Percentiles rank a stretch among this genome's conserved stretches.
These are phyloP conservation scores for Cossypha heuglini DNA, from an alignment of 2,797 vertebrate genomes.

Conservation along the genomic window DNA sequence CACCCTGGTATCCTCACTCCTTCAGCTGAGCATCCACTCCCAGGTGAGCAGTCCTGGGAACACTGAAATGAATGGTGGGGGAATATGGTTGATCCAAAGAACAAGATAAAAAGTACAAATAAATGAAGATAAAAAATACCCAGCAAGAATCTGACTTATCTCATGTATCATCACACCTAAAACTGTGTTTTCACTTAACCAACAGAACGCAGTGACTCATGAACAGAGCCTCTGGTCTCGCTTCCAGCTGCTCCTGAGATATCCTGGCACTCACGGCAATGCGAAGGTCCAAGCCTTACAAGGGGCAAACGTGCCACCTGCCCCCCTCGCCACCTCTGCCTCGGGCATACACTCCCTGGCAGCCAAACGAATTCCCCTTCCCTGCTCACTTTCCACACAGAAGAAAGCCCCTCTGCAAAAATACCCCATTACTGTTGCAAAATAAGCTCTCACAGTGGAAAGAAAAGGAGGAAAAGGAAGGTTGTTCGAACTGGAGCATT, in stretches of 20 bases:
- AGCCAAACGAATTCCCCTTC: not conserved
- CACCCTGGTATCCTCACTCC: not conserved
- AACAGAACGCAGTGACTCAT: not conserved
- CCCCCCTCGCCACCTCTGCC: not conserved
- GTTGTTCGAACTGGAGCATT: not conserved
- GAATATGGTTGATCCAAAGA: accelerated
- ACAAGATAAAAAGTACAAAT: not conserved
- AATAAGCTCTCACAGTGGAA: not conserved
- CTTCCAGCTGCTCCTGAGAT: not conserved
- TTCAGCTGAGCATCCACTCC: not conserved
- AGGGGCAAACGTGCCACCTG: not conserved
- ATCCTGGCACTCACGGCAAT: not conserved
- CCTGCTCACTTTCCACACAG: not conserved
- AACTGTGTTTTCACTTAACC: not conserved
- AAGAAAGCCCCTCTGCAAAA: not conserved
- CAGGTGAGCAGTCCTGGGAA: not conserved
- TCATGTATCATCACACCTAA: not conserved
- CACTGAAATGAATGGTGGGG: not conserved
- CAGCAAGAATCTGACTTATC: not conserved
- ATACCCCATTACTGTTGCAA: not conserved
- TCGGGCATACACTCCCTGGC: accelerated
- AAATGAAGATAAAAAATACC: not conserved
- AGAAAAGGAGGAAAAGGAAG: not conserved
- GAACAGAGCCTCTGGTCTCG: not conserved
- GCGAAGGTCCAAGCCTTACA: not conserved